Evolutionary conservation across 2,888 invertebrate genomes (phyloP), one percentile per base, ranked within the genome.

Genomic region (Trichogramma evanescens): DNA sequence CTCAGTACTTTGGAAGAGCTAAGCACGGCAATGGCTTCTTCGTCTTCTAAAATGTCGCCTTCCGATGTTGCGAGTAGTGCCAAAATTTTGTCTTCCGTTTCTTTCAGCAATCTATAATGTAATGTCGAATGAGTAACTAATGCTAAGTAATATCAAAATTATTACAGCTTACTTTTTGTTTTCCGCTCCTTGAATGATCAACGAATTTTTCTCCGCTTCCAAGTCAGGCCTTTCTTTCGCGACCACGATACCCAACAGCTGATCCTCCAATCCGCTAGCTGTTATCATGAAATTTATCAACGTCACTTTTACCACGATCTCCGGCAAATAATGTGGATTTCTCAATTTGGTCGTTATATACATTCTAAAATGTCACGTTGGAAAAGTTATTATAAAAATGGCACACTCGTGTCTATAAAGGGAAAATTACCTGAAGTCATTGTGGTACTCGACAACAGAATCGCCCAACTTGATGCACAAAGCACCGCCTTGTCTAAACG

Each of bases 201-300:
- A 80, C 63, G 88, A 87, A 70, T 92, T 88, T 74, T 95, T 94
- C 69, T 95, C 93, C 46, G 92, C 88, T 75, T 95, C 95, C 70
- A 95, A 80, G 74, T 95, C 95, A 0, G 95, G 95, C 57, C 94
- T 79, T 77, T 96, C 95, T 64, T 91, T 87, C 0, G 95, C 94
- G 2, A 95, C 95, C 0, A 94, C 93, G 48, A 95, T 89, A 7
- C 93, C 90, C 60, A 96, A 78, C 52, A 96, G 77, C 75, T 96
- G 95, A 73, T 94, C 95, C 79, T 93, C 87, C 41, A 96, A 80
- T 1, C 96, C 96, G 58, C 87, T 89, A 49, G 86, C 85, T 4
- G 95, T 95, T 68, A 96, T 88, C 89, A 93, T 91, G 74, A 96
- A 96, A 80, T 95, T 95, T 3, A 96, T 83, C 38, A 96, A 75